These are phyloP conservation scores for Agrotis exclamationis DNA, from an alignment of 2,888 invertebrate species.

Conservation along the genomic window DNA sequence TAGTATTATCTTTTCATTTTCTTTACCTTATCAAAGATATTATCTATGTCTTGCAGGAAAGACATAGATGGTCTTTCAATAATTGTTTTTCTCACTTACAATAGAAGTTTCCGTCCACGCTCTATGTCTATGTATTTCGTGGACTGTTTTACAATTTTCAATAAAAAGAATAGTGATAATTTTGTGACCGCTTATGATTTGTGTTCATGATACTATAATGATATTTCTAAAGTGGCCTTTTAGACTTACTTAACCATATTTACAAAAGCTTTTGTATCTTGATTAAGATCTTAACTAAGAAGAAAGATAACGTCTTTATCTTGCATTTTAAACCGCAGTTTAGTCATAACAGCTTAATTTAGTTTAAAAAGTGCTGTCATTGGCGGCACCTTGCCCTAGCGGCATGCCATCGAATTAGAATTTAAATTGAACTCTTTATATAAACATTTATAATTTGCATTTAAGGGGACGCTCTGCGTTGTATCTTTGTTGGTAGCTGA, in stretches of 20 bases:
- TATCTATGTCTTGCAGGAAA: too few relatives aligned
- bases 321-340: constrained; percentile 53
- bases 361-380: constrained; percentile 73
- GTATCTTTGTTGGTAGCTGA: not conserved
- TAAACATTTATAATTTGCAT: constrained; percentile 88
- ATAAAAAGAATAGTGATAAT: too few relatives aligned
- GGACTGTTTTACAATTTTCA: too few relatives aligned
- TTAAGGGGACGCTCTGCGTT: constrained; percentile 73
- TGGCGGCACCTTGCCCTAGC: constrained; percentile 77
- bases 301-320: constrained; percentile 50
- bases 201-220: too few relatives aligned
- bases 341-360: constrained; percentile 69
- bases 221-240: too few relatives aligned
- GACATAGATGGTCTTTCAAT: too few relatives aligned
- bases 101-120: too few relatives aligned
- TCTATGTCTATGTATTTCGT: too few relatives aligned
- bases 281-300: constrained; percentile 35
- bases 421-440: constrained; percentile 89
- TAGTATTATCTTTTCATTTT: too few relatives aligned
- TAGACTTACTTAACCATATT: constrained; percentile 16
- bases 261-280: constrained; percentile 44
- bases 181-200: too few relatives aligned
- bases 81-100: too few relatives aligned
- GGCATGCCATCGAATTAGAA: constrained; percentile 85
- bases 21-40: too few relatives aligned